Base-by-base conservation (phyloP, 2,888 invertebrate genomes). In the Selenia dentaria region DNA sequence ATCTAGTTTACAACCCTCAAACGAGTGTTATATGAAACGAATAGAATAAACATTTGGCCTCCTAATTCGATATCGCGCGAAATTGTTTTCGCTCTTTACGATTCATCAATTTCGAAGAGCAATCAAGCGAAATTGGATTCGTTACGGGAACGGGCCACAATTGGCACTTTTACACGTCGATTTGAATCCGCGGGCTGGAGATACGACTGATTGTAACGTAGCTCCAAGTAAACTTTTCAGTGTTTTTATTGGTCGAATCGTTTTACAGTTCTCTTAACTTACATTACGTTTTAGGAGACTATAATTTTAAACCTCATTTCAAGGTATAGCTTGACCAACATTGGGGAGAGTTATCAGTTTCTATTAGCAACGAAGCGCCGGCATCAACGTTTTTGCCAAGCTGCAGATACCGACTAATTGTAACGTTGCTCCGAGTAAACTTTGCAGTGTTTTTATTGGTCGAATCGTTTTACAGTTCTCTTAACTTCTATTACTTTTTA, bases 101-200 rank as follows among this genome's bases (percentile, higher is more conserved):
- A 69, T 67, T 74, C 71, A 70, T 71, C 71, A 72, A 66, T 70
- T 74, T 67, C 58, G 54, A 59, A 59, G 62, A 67, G 66, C 67
- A 68, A 74, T 72, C 69, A 70, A 70, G 59, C 61, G 65, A 67
- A 71, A 74, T 72, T 72, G 70, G 74, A 71, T 71, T 74, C 66
- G 70, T 74, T 72, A 69, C 64, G 62, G 64, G 69, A 70, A 67
- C 65, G 63, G 61, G 58, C 71, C 66, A 71, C 71, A 74, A 74
- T 71, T 70, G 72, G 67, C 70, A 69, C 63, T 69, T 74, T 74
- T 72, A 72, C 70, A 67, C 65, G 62, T 69, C 64, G 60, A 71
- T 74, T 70, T 67, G 64, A 68, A 70, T 70, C 57, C 52, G 58
- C 64, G 56, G 49, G 60, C 49, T 51, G 53, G 57, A 62, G 64